Evolutionary conservation across 2,113 vertebrate species (phyloP).

Genomic region (Charadrius vociferus): DNA sequence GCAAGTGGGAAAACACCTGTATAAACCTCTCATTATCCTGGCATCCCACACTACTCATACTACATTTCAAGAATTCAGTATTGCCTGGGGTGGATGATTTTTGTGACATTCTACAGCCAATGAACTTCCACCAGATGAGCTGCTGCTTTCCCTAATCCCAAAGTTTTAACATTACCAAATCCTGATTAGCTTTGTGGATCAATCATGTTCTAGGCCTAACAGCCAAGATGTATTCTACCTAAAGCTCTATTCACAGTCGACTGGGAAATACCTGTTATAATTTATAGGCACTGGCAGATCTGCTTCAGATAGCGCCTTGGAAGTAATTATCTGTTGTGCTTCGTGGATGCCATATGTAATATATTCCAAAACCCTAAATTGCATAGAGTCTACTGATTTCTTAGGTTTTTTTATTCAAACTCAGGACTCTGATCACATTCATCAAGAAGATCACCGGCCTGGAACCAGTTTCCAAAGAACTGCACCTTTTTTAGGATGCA

Average conservation of each 20-base stretch:
- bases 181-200: constrained; percentile 52
- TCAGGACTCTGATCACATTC: background rate
- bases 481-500: background rate
- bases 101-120: constrained; percentile 18
- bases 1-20: constrained; percentile 50
- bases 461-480: background rate
- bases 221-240: constrained; percentile 45
- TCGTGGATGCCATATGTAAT: background rate
- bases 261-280: background rate
- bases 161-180: constrained; percentile 62
- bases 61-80: constrained; percentile 32
- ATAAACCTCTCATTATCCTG: constrained; percentile 20
- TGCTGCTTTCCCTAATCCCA: constrained; percentile 4
- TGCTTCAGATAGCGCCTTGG: constrained; percentile 38
- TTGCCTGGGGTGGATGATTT: constrained; percentile 20
- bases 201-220: constrained; percentile 43
- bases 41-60: background rate
- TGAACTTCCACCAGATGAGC: constrained; percentile 44
- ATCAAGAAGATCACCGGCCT: background rate
- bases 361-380: background rate
- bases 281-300: background rate
- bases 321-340: constrained; percentile 14
- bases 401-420: background rate
- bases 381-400: background rate
- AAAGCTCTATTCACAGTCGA: constrained; percentile 27